Percentiles rank a stretch among this genome's conserved stretches.
These are phyloP conservation scores for Dermolepida albohirtum DNA, from an alignment of 2,888 invertebrate species.

Conservation along the genomic window DNA sequence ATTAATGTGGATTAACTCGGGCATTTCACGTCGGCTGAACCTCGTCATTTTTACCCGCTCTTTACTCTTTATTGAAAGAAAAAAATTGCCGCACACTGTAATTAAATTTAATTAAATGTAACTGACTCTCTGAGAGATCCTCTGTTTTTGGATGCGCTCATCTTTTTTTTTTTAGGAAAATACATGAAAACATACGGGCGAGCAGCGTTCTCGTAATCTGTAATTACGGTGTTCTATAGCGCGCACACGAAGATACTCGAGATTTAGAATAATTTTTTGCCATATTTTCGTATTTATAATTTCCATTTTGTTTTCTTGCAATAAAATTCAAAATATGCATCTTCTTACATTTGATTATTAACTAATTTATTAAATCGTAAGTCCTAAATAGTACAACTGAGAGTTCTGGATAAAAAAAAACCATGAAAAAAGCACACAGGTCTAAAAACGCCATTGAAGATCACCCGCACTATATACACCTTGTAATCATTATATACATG, in stretches of 20 bases:
- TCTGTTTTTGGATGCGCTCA: too few species aligned
- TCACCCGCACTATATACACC: too few species aligned
- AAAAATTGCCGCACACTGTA: constrained; percentile 30
- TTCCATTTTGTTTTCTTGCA: neutral
- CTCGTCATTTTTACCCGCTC: constrained; percentile 29
- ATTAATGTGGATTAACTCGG: constrained; percentile 50
- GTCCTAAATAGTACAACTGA: too few species aligned
- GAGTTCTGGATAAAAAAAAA: too few species aligned
- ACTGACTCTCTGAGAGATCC: constrained; percentile 6
- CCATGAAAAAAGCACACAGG: too few species aligned
- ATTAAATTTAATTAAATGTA: constrained; percentile 41
- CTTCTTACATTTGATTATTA: too few species aligned
- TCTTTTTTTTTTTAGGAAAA: too few species aligned
- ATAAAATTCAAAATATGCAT: too few species aligned
- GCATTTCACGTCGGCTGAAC: constrained; percentile 29
- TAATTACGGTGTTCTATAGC: constrained; percentile 11
- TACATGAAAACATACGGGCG: neutral
- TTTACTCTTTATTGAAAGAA: constrained; percentile 15
- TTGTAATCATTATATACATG: too few species aligned
- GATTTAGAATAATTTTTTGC: constrained; percentile 17
- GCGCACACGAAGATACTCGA: neutral
- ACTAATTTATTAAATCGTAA: too few species aligned
- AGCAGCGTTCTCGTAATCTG: constrained; percentile 20
- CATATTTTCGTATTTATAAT: neutral
- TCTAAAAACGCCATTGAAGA: too few species aligned